These are phyloP conservation scores for Enteromius unitaeniatus DNA, from an alignment of 2,797 vertebrate genomes.

Conservation along the genomic window DNA sequence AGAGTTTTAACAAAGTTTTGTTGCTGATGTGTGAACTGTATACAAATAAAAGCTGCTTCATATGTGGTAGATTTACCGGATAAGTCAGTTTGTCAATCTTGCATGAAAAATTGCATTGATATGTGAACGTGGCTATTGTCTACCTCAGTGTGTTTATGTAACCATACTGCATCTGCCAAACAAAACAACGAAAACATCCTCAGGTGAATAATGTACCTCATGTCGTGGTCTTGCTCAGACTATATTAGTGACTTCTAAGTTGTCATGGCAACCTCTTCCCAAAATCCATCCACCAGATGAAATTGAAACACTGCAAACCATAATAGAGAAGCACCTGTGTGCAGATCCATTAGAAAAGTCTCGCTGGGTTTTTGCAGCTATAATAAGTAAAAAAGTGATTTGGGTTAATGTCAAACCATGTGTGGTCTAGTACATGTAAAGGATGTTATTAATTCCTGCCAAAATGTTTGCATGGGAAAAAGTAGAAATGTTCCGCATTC, in stretches of 20 bases:
- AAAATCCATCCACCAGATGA: slow-evolving; percentile 43
- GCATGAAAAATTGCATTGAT: neutral
- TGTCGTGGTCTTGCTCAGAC: neutral
- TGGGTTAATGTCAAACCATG: neutral
- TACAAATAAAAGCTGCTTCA: neutral
- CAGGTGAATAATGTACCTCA: slow-evolving; percentile 57
- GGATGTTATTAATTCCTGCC: neutral
- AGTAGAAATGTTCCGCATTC: slow-evolving; percentile 17
- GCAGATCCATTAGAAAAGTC: slow-evolving; percentile 1
- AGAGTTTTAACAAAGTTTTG: neutral
- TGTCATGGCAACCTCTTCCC: slow-evolving; percentile 62
- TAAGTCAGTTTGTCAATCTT: neutral
- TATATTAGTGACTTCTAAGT: slow-evolving; percentile 39
- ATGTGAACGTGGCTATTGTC: neutral
- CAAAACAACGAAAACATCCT: slow-evolving; percentile 8
- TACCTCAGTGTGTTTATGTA: neutral
- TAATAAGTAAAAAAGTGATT: neutral
- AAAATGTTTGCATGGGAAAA: slow-evolving; percentile 14
- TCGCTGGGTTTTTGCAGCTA: neutral
- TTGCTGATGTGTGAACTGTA: neutral
- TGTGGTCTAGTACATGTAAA: neutral
- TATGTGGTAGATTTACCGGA: neutral
- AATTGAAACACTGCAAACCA: neutral
- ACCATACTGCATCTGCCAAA: neutral
- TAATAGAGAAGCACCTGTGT: neutral